Evolutionary conservation across 1,140 invertebrate genomes (phyloP).

Genomic region (Wiebesia pumilae): DNA sequence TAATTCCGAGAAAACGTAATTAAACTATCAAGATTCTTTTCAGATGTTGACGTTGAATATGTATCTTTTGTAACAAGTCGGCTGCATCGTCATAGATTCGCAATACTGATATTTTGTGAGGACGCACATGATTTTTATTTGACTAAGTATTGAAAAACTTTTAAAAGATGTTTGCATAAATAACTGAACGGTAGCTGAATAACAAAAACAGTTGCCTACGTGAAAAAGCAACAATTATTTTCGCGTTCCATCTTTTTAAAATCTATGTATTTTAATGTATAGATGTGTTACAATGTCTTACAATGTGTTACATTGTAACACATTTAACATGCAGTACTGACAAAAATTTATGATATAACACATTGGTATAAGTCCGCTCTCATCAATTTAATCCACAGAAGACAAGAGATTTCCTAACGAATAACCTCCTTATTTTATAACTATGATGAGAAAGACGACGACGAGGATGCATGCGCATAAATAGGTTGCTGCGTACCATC

Average conservation of each 20-base stretch:
- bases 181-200: background rate
- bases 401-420: background rate
- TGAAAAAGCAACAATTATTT: background rate
- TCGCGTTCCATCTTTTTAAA: background rate
- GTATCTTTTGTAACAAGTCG: constrained; percentile 25
- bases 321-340: background rate
- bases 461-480: background rate
- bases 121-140: constrained; percentile 8
- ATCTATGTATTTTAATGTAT: background rate
- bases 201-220: background rate
- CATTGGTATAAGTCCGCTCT: constrained; percentile 32
- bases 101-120: background rate
- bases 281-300: too few relatives aligned
- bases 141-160: background rate
- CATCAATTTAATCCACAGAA: constrained; percentile 19
- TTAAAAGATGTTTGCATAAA: constrained; percentile 10
- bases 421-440: constrained; percentile 13
- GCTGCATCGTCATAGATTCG: background rate
- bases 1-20: constrained; percentile 65
- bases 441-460: background rate
- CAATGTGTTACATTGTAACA: too few relatives aligned
- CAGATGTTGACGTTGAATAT: constrained; percentile 52
- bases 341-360: background rate
- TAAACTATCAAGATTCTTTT: constrained; percentile 64
- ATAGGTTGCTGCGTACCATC: background rate